Evolutionary conservation across 2,797 vertebrate genomes (phyloP).

Genomic region (Cynodonichthys magdalenae): DNA sequence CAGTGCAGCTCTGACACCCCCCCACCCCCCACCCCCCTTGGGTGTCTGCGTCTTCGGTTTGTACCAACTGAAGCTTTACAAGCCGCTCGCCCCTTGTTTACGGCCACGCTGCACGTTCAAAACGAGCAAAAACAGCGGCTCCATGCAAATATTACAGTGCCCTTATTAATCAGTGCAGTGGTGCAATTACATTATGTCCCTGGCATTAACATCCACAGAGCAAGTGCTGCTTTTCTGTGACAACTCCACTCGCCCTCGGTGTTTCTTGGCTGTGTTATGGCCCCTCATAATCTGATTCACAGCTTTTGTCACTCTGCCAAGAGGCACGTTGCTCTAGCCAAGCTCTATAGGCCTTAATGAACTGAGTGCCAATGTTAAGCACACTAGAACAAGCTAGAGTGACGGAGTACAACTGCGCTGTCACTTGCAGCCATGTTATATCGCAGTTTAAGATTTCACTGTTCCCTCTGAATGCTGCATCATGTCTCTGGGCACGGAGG

Average conservation of each 20-base stretch:
- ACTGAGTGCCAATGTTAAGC: slow-evolving; percentile 72
- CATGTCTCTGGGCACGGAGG: neutral
- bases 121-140: slow-evolving; percentile 65
- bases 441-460: slow-evolving; percentile 37
- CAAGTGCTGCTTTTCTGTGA: slow-evolving; percentile 47
- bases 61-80: slow-evolving; percentile 44
- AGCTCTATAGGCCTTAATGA: slow-evolving; percentile 71
- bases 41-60: slow-evolving; percentile 31
- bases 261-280: slow-evolving; percentile 69
- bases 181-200: slow-evolving; percentile 69
- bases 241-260: slow-evolving; percentile 56
- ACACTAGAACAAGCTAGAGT: slow-evolving; percentile 59
- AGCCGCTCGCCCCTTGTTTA: slow-evolving; percentile 62
- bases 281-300: slow-evolving; percentile 79
- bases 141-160: slow-evolving; percentile 67
- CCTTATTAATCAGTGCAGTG: slow-evolving; percentile 64
- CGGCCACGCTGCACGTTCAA: slow-evolving; percentile 40
- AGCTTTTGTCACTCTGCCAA: slow-evolving; percentile 77
- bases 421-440: slow-evolving; percentile 65
- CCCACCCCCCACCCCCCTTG: slow-evolving; percentile 9
- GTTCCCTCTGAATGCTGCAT: slow-evolving; percentile 23
- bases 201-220: slow-evolving; percentile 53
- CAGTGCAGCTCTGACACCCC: slow-evolving; percentile 27
- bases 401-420: slow-evolving; percentile 51
- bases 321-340: slow-evolving; percentile 64